A percentile compares a stretch with the other conserved stretches of the same genome.
Conservation (phyloP, 2,113 vertebrate species). For the Lamprologus lemairii region DNA sequence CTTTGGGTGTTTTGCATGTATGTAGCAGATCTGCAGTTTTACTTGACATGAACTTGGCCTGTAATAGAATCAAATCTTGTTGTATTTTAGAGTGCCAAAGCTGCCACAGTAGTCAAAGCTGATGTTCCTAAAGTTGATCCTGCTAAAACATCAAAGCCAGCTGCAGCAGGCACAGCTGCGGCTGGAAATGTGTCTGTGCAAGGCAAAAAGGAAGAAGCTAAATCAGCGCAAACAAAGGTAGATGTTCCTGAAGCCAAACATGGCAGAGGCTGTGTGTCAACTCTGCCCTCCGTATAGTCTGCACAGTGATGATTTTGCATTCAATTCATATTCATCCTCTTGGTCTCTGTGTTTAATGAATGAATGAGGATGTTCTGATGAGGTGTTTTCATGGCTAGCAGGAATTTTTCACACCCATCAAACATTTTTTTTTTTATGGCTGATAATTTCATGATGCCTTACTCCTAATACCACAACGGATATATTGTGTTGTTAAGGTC, state of each 20-base stretch:
- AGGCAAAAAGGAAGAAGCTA: slow-evolving; percentile 25
- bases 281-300: not conserved
- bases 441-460: not conserved
- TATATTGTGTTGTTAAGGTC: not conserved
- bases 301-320: not conserved
- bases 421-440: not conserved
- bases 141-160: slow-evolving; percentile 11
- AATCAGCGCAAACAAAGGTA: slow-evolving; percentile 34
- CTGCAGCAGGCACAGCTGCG: not conserved
- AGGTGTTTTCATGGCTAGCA: not conserved
- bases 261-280: not conserved
- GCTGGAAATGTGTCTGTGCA: slow-evolving; percentile 14
- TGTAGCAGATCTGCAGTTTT: not conserved
- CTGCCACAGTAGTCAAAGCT: slow-evolving; percentile 28
- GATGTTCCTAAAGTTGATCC: slow-evolving; percentile 35
- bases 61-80: not conserved
- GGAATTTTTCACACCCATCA: not conserved
- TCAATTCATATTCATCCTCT: not conserved
- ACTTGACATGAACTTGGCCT: not conserved
- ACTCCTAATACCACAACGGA: not conserved
- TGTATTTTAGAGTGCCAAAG: slow-evolving; percentile 48
- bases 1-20: not conserved
- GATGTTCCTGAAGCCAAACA: not conserved
- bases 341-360: not conserved
- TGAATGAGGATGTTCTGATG: not conserved